Percentiles rank a stretch among this genome's conserved stretches.
Evolutionary conservation across 2,797 vertebrate genomes (phyloP).

Genomic region (Rhabdomys pumilio): DNA sequence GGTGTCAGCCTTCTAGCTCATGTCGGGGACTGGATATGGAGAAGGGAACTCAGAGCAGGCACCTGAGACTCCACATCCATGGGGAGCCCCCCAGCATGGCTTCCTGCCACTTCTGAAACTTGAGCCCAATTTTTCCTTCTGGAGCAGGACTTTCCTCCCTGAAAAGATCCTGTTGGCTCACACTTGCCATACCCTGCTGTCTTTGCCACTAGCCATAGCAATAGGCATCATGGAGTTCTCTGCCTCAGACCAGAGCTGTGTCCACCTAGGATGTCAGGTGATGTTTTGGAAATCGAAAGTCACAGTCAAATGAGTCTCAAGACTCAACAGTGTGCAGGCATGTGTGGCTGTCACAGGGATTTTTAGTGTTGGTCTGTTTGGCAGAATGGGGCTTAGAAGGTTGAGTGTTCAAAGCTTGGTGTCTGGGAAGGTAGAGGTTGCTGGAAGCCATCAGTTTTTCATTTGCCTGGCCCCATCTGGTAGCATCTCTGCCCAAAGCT

Average conservation of each 20-base stretch:
- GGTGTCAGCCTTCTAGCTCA: neutral
- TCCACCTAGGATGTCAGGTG: neutral
- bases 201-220: neutral
- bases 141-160: conserved; percentile 57
- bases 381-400: neutral
- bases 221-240: neutral
- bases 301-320: conserved; percentile 5
- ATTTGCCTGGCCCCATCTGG: neutral
- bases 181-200: neutral
- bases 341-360: neutral
- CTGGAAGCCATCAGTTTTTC: neutral
- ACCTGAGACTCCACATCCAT: neutral
- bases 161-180: conserved; percentile 24
- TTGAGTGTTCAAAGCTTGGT: neutral
- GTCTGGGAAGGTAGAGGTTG: neutral
- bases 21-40: neutral
- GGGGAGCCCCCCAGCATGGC: neutral
- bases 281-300: conserved; percentile 16
- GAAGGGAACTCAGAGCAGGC: neutral
- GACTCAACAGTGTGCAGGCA: neutral
- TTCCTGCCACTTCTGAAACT: conserved; percentile 21
- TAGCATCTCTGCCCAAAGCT: neutral
- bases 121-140: neutral
- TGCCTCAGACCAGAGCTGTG: neutral
- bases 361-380: neutral